Evolutionary conservation across 2,797 vertebrate species (phyloP).

Genomic region (Eupleurogrammus muticus): DNA sequence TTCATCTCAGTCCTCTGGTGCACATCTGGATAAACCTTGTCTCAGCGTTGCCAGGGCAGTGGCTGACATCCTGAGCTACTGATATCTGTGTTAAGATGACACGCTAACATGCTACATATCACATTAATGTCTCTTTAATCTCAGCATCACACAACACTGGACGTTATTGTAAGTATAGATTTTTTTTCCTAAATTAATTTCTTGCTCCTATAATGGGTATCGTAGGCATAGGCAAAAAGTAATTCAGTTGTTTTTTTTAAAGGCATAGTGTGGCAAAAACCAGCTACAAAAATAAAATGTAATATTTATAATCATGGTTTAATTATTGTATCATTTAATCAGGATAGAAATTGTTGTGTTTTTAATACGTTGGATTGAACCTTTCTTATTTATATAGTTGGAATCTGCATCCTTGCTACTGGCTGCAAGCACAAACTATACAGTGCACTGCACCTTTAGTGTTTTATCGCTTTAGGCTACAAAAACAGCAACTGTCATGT

Average conservation of each 20-base stretch:
- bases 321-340: too few species aligned
- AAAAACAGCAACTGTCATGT: not conserved
- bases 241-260: not conserved
- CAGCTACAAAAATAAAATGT: too few species aligned
- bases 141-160: not conserved
- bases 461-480: too few species aligned
- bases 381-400: too few species aligned
- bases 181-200: not conserved
- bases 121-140: not conserved
- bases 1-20: not conserved
- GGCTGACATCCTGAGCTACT: not conserved
- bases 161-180: not conserved
- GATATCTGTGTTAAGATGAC: not conserved
- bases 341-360: too few species aligned
- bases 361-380: too few species aligned
- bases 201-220: not conserved
- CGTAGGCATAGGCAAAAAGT: not conserved
- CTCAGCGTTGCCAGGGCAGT: not conserved
- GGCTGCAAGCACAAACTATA: too few species aligned
- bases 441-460: too few species aligned
- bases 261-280: too few species aligned
- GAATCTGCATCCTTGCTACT: too few species aligned
- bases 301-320: too few species aligned
- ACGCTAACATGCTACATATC: not conserved
- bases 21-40: not conserved